These are phyloP conservation scores for Chiridota heheva DNA, from an alignment of 35 echinoderm and acorn worm species.

Conservation along the genomic window DNA sequence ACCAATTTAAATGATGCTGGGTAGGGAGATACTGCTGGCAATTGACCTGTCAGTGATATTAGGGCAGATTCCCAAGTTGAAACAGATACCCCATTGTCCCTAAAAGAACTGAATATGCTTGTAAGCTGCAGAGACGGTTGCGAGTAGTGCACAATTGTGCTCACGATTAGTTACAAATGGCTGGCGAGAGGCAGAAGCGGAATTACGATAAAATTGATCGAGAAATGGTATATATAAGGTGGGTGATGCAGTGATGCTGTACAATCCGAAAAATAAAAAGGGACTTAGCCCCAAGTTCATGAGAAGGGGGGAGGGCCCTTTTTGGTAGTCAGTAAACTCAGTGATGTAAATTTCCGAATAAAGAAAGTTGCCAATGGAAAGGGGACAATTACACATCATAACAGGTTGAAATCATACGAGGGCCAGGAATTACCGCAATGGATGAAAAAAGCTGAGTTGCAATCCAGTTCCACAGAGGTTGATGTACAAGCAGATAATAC, in stretches of 20 bases:
- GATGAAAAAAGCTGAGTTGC: no score
- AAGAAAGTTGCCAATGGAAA: background rate
- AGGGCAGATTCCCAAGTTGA: background rate
- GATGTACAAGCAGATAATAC: no score
- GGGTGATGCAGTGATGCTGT: background rate
- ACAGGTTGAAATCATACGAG: background rate
- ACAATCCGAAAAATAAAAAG: background rate
- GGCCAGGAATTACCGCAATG: no score
- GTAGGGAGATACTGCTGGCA: background rate
- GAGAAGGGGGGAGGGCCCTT: background rate
- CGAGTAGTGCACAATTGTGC: background rate
- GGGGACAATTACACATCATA: background rate
- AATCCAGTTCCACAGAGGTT: no score
- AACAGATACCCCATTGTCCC: background rate
- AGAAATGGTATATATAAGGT: background rate
- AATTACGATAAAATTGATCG: background rate
- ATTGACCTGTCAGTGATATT: background rate
- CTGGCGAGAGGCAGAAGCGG: background rate
- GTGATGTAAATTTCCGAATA: background rate
- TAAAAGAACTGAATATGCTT: background rate
- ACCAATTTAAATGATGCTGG: background rate
- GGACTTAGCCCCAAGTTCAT: background rate
- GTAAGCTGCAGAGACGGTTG: background rate
- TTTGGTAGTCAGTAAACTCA: background rate
- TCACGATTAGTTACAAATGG: background rate